Conservation (phyloP, 2,113 vertebrate genomes). For the Collichthys lucidus region DNA sequence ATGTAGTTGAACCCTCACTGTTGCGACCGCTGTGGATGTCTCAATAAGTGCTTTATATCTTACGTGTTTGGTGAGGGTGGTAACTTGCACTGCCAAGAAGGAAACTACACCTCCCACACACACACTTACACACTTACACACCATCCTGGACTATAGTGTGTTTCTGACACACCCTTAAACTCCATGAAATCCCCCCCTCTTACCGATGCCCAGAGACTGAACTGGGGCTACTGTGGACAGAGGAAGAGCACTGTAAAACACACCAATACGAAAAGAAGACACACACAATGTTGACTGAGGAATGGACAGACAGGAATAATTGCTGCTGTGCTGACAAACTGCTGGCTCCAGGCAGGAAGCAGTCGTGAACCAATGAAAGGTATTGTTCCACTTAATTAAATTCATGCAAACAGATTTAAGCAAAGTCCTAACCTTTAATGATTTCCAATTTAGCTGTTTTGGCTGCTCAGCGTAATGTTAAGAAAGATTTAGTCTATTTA, state of each 20-base stretch:
- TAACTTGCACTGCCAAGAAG: conserved; percentile 78
- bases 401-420: conserved; percentile 47
- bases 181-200: conserved; percentile 28
- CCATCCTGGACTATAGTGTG: conserved; percentile 50
- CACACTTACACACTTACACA: conserved; percentile 32
- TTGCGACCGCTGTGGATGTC: conserved; percentile 78
- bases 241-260: conserved; percentile 67
- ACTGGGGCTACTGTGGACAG: conserved; percentile 75
- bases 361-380: conserved; percentile 67
- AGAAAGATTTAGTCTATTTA: conserved; percentile 24
- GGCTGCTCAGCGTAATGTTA: conserved; percentile 31
- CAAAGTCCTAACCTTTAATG: conserved; percentile 39
- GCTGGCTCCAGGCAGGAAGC: conserved; percentile 48
- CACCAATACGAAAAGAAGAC: conserved; percentile 22
- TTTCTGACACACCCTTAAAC: conserved; percentile 49
- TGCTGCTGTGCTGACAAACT: conserved; percentile 48
- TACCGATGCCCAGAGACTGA: conserved; percentile 73
- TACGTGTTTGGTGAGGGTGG: conserved; percentile 62
- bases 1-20: conserved; percentile 77
- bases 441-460: conserved; percentile 44
- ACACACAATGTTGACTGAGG: conserved; percentile 49
- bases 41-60: conserved; percentile 84
- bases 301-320: conserved; percentile 49
- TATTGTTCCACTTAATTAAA: conserved; percentile 61
- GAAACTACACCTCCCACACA: conserved; percentile 48